These are phyloP conservation scores for Acanthis flammea DNA, from an alignment of 2,797 vertebrate genomes.

Conservation along the genomic window DNA sequence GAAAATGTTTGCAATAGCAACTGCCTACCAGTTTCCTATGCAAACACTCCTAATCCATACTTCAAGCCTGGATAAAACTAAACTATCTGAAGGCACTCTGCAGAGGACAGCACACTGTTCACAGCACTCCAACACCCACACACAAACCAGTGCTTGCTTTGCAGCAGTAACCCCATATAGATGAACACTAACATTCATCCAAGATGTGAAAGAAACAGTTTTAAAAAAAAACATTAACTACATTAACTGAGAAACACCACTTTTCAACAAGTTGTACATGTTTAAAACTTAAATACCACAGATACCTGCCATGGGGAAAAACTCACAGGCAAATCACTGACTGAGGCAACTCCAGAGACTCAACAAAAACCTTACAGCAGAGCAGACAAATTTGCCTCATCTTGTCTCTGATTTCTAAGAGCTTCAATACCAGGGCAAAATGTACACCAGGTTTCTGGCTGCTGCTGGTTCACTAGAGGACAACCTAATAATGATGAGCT, in stretches of 20 bases:
- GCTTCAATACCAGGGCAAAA: neutral
- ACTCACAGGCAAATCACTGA: neutral
- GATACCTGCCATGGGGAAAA: neutral
- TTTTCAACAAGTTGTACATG: neutral
- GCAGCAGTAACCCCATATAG: neutral
- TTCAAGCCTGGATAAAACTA: neutral
- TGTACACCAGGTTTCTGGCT: neutral
- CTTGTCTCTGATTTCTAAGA: neutral
- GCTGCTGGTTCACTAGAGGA: slow-evolving; percentile 28
- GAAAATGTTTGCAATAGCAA: neutral
- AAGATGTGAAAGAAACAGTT: neutral
- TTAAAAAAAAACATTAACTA: neutral
- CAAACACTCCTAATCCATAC: neutral
- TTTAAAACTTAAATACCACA: neutral
- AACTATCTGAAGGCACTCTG: neutral
- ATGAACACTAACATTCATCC: neutral
- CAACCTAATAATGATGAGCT: slow-evolving; percentile 35
- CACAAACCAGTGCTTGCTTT: neutral
- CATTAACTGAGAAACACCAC: neutral
- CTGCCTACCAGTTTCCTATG: neutral
- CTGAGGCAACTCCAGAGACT: neutral
- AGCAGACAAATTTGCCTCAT: neutral
- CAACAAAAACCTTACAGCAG: neutral
- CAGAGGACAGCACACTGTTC: neutral
- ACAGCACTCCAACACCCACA: neutral